Conservation (phyloP, 2,888 invertebrate genomes). For the Prostheceraeus crozeri region DNA sequence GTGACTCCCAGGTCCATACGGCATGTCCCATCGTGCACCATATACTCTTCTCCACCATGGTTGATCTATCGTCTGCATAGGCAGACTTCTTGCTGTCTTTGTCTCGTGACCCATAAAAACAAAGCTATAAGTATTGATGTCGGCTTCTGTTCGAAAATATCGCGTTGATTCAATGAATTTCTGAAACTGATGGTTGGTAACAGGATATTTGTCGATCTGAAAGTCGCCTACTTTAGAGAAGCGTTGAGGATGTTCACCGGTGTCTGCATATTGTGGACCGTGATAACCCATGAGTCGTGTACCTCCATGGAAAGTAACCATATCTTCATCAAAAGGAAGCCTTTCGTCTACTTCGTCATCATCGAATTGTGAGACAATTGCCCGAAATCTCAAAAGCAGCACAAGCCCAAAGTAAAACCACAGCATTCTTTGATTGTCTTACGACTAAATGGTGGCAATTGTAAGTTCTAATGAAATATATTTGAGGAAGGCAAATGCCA, state of each 20-base stretch:
- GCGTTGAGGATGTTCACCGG: slow-evolving; percentile 53
- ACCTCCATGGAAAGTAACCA: too few relatives aligned
- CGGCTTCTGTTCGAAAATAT: slow-evolving; percentile 46
- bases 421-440: too few relatives aligned
- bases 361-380: too few relatives aligned
- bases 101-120: slow-evolving; percentile 44
- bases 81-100: neutral
- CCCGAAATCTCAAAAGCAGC: too few relatives aligned
- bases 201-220: slow-evolving; percentile 51
- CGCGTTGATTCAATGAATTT: slow-evolving; percentile 44
- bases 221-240: slow-evolving; percentile 46
- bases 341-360: too few relatives aligned
- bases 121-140: slow-evolving; percentile 50
- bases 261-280: too few relatives aligned
- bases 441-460: too few relatives aligned
- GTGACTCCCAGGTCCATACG: slow-evolving; percentile 48
- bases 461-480: too few relatives aligned
- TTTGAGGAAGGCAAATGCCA: too few relatives aligned
- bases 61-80: slow-evolving; percentile 34
- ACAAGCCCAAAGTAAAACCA: too few relatives aligned
- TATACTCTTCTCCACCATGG: slow-evolving; percentile 49
- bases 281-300: too few relatives aligned
- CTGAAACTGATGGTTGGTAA: slow-evolving; percentile 52
- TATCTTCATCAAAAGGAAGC: too few relatives aligned
- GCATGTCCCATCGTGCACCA: slow-evolving; percentile 52